phyloP scores from a whole-genome alignment of 2,888 invertebrate genomes.

The Conops quadrifasciatus region DNA sequence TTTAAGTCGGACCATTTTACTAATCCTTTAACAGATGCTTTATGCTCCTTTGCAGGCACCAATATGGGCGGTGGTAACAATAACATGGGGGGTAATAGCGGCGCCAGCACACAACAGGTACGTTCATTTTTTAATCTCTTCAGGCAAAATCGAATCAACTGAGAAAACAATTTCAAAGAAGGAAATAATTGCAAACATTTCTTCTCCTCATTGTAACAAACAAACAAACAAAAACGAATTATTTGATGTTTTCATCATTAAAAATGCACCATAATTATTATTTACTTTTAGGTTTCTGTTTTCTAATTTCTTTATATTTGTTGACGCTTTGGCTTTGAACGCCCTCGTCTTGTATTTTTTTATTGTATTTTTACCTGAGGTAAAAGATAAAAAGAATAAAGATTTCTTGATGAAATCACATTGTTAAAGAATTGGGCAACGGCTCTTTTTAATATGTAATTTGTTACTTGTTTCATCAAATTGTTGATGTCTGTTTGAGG shows the following conservation, averaged over 20 bases:
- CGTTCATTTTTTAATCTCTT: slow-evolving; percentile 54
- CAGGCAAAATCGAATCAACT: slow-evolving; percentile 14
- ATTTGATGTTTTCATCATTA: background rate
- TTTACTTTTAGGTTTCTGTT: background rate
- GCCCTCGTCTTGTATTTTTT: background rate
- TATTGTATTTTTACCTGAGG: slow-evolving; percentile 14
- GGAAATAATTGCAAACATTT: background rate
- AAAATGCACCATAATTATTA: slow-evolving; percentile 2
- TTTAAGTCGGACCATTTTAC: slow-evolving; percentile 5
- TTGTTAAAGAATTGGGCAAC: too few relatives aligned
- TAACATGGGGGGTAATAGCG: slow-evolving; percentile 42
- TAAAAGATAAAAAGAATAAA: too few relatives aligned
- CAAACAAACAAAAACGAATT: too few relatives aligned
- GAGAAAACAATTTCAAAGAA: slow-evolving; percentile 3
- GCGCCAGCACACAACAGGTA: slow-evolving; percentile 53
- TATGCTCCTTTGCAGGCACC: slow-evolving; percentile 48
- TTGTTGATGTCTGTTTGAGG: too few relatives aligned
- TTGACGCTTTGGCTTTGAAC: background rate
- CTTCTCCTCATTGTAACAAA: slow-evolving; percentile 12
- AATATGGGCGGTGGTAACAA: slow-evolving; percentile 45
- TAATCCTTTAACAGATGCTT: slow-evolving; percentile 37
- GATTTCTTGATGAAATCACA: too few relatives aligned
- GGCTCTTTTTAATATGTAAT: too few relatives aligned
- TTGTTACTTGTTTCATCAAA: too few relatives aligned
- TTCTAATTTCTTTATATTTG: background rate